phyloP scores from a whole-genome alignment of 1,140 invertebrate genomes.

The Rhizoglyphus robini region DNA sequence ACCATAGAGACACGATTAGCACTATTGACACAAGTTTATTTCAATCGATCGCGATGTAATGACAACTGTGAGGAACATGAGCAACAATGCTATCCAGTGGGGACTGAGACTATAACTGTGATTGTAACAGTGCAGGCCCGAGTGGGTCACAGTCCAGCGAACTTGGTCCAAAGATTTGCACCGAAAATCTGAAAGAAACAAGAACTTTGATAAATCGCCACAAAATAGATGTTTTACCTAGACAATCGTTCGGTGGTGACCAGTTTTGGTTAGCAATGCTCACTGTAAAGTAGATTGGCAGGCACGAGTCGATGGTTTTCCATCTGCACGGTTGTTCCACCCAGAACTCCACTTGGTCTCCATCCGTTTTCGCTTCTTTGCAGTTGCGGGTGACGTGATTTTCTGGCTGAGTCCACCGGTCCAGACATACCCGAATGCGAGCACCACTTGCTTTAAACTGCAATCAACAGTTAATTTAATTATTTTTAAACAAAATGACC shows the following conservation, averaged over 20 bases:
- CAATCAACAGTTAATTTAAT: too few relatives aligned
- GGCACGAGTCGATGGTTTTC: constrained; percentile 9
- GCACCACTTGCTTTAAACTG: constrained; percentile 5
- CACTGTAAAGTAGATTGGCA: constrained; percentile 11
- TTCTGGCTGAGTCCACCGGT: constrained; percentile 1
- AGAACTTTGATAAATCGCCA: not conserved
- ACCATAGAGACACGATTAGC: too few relatives aligned
- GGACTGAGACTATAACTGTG: too few relatives aligned
- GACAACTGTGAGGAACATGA: too few relatives aligned
- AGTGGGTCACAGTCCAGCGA: constrained; percentile 10
- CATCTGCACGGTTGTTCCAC: constrained; percentile 4
- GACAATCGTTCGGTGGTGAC: not conserved
- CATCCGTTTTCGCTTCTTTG: not conserved
- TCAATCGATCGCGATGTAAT: not conserved
- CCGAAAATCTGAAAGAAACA: not conserved
- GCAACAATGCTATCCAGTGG: too few relatives aligned
- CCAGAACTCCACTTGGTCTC: not conserved
- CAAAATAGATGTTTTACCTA: not conserved
- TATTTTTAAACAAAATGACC: not conserved
- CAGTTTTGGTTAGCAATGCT: not conserved
- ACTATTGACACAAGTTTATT: too few relatives aligned
- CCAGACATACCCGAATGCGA: constrained; percentile 1
- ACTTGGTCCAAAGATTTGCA: constrained; percentile 16
- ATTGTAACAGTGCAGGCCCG: not conserved
- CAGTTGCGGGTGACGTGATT: not conserved